phyloP scores from a whole-genome alignment of 2,113 vertebrate genomes.

The Naja naja region DNA sequence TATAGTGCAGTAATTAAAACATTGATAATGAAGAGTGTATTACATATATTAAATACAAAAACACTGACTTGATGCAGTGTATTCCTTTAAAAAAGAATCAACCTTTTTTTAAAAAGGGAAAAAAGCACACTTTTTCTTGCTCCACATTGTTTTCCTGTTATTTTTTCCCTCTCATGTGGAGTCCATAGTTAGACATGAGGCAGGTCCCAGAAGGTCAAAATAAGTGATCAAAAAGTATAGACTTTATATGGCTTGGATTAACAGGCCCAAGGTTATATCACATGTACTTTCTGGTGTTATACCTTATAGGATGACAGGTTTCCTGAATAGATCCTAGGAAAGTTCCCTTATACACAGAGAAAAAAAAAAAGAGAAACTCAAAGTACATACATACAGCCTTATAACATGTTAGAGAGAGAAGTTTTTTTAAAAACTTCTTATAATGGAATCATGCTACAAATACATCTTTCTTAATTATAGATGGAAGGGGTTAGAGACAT shows the following conservation, averaged over 20 bases:
- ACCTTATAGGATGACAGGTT: background rate
- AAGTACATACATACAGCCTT: background rate
- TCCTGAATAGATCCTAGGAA: background rate
- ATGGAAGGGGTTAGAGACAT: slow-evolving; percentile 50
- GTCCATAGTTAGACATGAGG: background rate
- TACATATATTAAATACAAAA: background rate
- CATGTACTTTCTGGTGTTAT: background rate
- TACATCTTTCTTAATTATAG: slow-evolving; percentile 46
- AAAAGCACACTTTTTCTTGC: background rate
- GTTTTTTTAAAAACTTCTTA: slow-evolving; percentile 28
- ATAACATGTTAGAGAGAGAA: slow-evolving; percentile 6
- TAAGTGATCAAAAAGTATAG: background rate
- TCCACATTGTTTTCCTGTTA: background rate
- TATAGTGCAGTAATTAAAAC: background rate
- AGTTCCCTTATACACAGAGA: background rate
- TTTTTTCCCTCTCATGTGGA: background rate
- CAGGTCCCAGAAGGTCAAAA: background rate
- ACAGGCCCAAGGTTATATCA: background rate
- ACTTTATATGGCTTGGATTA: background rate
- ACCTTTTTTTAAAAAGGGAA: background rate
- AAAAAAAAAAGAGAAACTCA: slow-evolving; percentile 2
- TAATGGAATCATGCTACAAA: slow-evolving; percentile 38
- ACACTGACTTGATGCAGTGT: background rate
- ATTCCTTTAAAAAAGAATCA: background rate
- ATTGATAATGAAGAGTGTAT: background rate